These are phyloP conservation scores for Aphidius ervi DNA, from an alignment of 1,140 invertebrate genomes.

Conservation along the genomic window DNA sequence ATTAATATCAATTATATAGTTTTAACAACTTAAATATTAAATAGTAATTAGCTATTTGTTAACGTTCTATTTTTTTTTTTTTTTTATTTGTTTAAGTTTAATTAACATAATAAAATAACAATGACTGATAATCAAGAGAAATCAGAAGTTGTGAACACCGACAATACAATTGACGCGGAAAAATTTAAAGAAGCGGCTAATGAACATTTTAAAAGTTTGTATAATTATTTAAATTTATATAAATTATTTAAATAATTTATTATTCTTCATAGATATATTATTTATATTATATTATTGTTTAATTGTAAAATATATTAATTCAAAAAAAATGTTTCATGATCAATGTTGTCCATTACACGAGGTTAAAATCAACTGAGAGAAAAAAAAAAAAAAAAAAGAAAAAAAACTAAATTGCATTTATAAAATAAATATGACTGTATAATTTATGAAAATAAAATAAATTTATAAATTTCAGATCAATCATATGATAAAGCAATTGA, in stretches of 20 bases:
- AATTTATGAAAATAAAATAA: conserved; percentile 8
- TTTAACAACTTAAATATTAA: too few species aligned
- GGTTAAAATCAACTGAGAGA: neutral
- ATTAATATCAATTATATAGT: too few species aligned
- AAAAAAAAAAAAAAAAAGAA: neutral
- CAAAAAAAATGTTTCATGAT: neutral
- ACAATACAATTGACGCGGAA: conserved; percentile 61
- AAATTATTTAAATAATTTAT: neutral
- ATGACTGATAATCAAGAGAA: conserved; percentile 40
- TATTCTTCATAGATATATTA: neutral
- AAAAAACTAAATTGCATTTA: neutral
- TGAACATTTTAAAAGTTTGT: conserved; percentile 79
- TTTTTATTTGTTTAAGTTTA: conserved; percentile 5
- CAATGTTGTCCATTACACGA: neutral
- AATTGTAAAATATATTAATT: conserved; percentile 13
- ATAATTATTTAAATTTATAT: conserved; percentile 6
- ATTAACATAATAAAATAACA: conserved; percentile 16
- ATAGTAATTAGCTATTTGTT: conserved; percentile 14
- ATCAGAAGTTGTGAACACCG: conserved; percentile 32
- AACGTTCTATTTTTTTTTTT: conserved; percentile 25
- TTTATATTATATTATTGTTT: conserved; percentile 9
- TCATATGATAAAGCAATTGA: conserved; percentile 85
- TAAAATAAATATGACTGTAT: neutral
- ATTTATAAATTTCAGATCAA: conserved; percentile 65
- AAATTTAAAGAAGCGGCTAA: conserved; percentile 80